Evolutionary conservation across 2,888 invertebrate genomes (phyloP).

Genomic region (Drosophila parthenogenetica): DNA sequence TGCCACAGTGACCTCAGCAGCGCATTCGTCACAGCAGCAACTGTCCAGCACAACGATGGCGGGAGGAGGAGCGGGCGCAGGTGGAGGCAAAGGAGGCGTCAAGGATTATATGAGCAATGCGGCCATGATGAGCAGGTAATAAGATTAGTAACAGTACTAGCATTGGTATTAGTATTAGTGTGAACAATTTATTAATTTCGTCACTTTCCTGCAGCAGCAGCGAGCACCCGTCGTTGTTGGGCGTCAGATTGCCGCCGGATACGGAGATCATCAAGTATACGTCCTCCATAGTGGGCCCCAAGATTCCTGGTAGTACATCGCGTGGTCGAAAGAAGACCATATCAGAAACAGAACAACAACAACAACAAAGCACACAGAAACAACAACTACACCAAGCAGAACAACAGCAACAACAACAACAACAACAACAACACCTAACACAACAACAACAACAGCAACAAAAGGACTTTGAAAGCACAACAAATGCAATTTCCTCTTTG

Average conservation of each 20-base stretch:
- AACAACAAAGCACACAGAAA: constrained; percentile 82
- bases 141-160: neutral
- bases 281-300: constrained; percentile 93
- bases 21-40: constrained; percentile 56
- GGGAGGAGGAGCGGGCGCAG: constrained; percentile 46
- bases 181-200: neutral
- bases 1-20: constrained; percentile 67
- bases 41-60: constrained; percentile 53
- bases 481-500: constrained; percentile 84
- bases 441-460: constrained; percentile 82
- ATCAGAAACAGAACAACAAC: constrained; percentile 90
- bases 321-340: constrained; percentile 95
- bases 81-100: constrained; percentile 60
- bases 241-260: constrained; percentile 93
- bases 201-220: constrained; percentile 84
- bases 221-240: constrained; percentile 93
- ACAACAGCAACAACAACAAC: constrained; percentile 63
- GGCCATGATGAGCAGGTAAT: constrained; percentile 67
- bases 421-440: constrained; percentile 82
- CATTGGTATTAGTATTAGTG: too few relatives aligned
- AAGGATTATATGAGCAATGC: constrained; percentile 84
- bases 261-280: constrained; percentile 96
- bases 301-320: constrained; percentile 93
- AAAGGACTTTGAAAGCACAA: constrained; percentile 80
- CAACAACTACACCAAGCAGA: constrained; percentile 78